Conservation (phyloP, 2,113 vertebrate genomes). For the Benitochromis conjunctus region DNA sequence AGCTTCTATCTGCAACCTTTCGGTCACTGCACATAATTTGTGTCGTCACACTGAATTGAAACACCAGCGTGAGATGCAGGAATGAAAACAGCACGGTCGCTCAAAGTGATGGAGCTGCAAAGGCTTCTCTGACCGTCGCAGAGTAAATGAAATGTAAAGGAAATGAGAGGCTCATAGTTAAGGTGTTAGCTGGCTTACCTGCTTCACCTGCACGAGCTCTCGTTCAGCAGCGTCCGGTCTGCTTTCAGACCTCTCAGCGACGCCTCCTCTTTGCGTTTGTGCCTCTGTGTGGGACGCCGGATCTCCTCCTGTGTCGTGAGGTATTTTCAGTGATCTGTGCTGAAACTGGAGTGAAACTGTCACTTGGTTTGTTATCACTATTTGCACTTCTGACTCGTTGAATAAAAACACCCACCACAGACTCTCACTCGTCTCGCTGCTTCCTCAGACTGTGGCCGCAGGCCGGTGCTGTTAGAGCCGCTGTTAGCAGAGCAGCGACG, state of each 20-base stretch:
- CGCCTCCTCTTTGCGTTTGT: no score
- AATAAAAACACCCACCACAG: background rate
- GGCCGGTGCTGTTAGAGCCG: accelerated
- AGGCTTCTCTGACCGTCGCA: background rate
- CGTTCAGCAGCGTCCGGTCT: background rate
- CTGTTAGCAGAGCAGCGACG: accelerated
- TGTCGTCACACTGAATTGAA: accelerated
- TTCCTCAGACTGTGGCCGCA: background rate
- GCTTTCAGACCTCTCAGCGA: no score
- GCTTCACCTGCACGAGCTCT: background rate
- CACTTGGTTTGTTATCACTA: background rate
- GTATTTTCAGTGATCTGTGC: background rate
- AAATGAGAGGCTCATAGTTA: background rate
- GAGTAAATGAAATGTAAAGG: accelerated
- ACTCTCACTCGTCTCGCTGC: background rate
- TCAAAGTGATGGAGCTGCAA: no score
- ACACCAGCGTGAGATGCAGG: background rate
- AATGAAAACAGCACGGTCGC: no score
- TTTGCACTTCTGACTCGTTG: background rate
- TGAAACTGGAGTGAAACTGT: background rate
- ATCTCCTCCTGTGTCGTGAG: no score
- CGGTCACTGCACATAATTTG: background rate
- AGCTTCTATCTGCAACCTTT: no score
- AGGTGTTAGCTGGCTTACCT: background rate
- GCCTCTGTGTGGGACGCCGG: no score